Evolutionary conservation across 92 coral and sea anemone genomes (phyloP).

Genomic region (Nematostella vectensis): DNA sequence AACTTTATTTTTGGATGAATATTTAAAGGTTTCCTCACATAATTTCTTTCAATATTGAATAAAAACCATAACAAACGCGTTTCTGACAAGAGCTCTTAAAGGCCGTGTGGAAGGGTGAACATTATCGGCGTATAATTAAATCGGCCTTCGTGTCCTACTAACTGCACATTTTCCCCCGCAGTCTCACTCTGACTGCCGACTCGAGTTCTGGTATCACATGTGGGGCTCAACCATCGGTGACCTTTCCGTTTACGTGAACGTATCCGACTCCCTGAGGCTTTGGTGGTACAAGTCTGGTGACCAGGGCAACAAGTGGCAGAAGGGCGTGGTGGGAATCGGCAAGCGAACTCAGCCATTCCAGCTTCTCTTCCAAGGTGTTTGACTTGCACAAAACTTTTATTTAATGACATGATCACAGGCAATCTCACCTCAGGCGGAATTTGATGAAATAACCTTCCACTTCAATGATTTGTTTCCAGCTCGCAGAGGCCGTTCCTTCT

Average conservation of each 20-base stretch:
- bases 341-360: slow-evolving; percentile 76
- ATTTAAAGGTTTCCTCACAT: too few relatives aligned
- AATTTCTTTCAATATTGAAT: too few relatives aligned
- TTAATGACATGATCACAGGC: too few relatives aligned
- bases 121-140: too few relatives aligned
- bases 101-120: too few relatives aligned
- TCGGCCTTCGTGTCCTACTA: too few relatives aligned
- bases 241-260: slow-evolving; percentile 64
- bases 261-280: slow-evolving; percentile 37
- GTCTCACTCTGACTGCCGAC: slow-evolving; percentile 73
- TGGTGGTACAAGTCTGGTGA: slow-evolving; percentile 90
- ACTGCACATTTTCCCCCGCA: slow-evolving; percentile 5
- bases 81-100: too few relatives aligned
- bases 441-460: too few relatives aligned
- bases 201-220: slow-evolving; percentile 97
- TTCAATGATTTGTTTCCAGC: too few relatives aligned
- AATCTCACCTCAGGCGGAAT: too few relatives aligned
- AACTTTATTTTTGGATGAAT: too few relatives aligned
- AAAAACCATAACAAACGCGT: too few relatives aligned
- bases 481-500: slow-evolving; percentile 64
- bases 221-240: slow-evolving; percentile 84
- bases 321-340: slow-evolving; percentile 75
- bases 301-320: slow-evolving; percentile 81
- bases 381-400: background rate
- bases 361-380: slow-evolving; percentile 67